phyloP scores from a whole-genome alignment of 2,888 invertebrate species.

The Cantharis rufa region DNA sequence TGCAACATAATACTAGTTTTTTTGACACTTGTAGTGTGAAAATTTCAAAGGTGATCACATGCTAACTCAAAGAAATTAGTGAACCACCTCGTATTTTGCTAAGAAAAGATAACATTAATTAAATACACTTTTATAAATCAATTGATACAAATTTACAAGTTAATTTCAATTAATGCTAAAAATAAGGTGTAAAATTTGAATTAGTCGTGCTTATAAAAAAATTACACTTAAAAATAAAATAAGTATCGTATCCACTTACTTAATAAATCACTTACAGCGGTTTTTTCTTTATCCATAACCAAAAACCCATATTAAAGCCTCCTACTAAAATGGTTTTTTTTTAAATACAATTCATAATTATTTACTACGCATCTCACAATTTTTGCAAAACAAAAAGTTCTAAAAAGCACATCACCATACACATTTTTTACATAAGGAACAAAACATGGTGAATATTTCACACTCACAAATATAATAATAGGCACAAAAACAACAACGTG shows the following conservation, averaged over 20 bases:
- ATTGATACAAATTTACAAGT: neutral
- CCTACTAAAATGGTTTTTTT: slow-evolving; percentile 6
- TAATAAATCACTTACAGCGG: slow-evolving; percentile 5
- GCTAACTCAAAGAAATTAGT: neutral
- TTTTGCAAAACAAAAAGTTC: slow-evolving; percentile 8
- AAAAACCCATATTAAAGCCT: neutral
- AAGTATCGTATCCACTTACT: neutral
- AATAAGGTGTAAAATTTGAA: neutral
- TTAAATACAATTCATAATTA: neutral
- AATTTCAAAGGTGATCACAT: neutral
- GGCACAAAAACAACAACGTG: slow-evolving; percentile 18
- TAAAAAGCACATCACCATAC: slow-evolving; percentile 14
- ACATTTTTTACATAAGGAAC: slow-evolving; percentile 15
- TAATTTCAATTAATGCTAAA: neutral
- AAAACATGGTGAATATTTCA: neutral
- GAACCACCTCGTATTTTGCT: neutral
- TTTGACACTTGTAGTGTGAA: neutral
- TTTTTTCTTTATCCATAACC: neutral
- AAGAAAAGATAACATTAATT: neutral
- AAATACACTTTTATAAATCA: neutral
- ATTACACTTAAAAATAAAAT: neutral
- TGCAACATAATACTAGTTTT: neutral
- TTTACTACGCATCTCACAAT: neutral
- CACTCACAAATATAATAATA: slow-evolving; percentile 8
- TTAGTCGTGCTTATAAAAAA: neutral